phyloP scores from a whole-genome alignment of 53 echinoderm and acorn worm genomes.

The Astropecten irregularis region DNA sequence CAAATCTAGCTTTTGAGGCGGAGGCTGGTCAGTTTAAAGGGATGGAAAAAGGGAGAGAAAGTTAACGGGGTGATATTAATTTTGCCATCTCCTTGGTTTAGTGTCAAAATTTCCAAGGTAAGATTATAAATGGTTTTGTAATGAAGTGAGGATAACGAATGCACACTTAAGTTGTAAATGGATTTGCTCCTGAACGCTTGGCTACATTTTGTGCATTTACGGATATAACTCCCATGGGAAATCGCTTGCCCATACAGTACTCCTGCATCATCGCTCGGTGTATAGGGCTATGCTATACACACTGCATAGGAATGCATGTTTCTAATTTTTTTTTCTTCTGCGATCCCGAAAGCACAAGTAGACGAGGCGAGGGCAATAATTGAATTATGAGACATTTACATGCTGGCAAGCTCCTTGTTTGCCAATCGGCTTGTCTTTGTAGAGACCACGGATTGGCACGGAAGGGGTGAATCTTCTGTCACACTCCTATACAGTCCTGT shows the following conservation, averaged over 20 bases:
- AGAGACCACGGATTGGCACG: constrained; percentile 23
- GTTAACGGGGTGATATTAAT: not conserved
- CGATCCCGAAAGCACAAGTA: constrained; percentile 1
- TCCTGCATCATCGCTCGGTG: no score
- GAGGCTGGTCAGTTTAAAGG: no score
- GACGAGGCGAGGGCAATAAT: not conserved
- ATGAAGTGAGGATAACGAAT: not conserved
- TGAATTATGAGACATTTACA: constrained; percentile 50
- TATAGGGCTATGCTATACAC: no score
- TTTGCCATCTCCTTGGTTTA: not conserved
- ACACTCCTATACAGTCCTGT: not conserved
- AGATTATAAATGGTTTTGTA: not conserved
- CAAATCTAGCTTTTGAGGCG: no score
- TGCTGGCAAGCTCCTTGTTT: constrained; percentile 50
- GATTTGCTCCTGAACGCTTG: not conserved
- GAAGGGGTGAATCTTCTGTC: constrained; percentile 54
- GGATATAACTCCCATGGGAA: no score
- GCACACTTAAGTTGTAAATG: not conserved
- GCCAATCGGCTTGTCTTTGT: constrained; percentile 50
- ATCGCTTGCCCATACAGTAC: no score
- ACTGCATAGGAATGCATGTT: no score
- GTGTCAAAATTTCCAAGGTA: not conserved
- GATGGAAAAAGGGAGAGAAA: no score
- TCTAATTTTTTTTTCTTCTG: not conserved
- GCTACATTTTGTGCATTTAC: not conserved